Evolutionary conservation across 1,140 invertebrate genomes (phyloP).

Genomic region (Antheraea mylitta): DNA sequence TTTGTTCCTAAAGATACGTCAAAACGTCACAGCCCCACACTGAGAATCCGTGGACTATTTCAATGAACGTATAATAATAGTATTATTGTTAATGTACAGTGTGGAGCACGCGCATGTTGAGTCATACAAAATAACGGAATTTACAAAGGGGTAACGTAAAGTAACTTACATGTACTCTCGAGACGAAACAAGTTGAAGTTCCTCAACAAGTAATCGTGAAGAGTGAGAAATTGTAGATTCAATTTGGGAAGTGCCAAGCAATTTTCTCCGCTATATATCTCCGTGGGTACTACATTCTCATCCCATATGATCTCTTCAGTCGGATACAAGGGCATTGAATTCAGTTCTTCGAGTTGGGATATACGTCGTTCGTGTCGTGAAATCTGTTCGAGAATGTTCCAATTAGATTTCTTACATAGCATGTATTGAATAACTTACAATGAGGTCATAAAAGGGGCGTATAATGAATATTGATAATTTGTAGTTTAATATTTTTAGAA

Average conservation of each 20-base stretch:
- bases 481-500: no score
- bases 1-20: no score
- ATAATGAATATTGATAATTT: no score
- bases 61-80: no score
- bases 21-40: no score
- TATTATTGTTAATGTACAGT: no score
- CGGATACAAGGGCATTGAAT: slow-evolving; percentile 99
- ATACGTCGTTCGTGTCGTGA: slow-evolving; percentile 92
- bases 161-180: slow-evolving; percentile 95
- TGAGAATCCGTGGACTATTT: no score
- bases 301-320: slow-evolving; percentile 99
- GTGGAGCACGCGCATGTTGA: no score
- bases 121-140: no score
- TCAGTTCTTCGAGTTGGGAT: slow-evolving; percentile 96
- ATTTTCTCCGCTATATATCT: slow-evolving; percentile 97
- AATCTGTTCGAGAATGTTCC: slow-evolving; percentile 77
- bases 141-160: slow-evolving; percentile 1
- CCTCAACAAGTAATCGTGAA: slow-evolving; percentile 98
- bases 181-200: slow-evolving; percentile 99
- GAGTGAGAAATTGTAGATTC: slow-evolving; percentile 98
- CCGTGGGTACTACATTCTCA: slow-evolving; percentile 98
- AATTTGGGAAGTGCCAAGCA: slow-evolving; percentile 98
- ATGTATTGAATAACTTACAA: no score
- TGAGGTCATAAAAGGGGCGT: no score
- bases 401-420: background rate